Conservation (phyloP, 2,797 vertebrate species). For the Hydrophis major region DNA sequence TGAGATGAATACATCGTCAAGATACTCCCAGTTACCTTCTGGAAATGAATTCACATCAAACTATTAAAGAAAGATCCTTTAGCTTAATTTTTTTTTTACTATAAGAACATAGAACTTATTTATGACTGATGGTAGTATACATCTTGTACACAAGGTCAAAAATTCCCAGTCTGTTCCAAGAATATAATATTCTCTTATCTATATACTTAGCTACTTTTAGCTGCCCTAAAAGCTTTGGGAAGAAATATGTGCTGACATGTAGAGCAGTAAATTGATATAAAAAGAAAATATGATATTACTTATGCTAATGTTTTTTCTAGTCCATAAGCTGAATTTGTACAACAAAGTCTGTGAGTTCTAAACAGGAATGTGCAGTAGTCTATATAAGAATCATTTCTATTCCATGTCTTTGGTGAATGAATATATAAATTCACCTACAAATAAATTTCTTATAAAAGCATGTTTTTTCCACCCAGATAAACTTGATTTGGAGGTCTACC, state of each 20-base stretch:
- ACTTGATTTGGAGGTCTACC: not conserved
- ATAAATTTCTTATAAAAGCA: not conserved
- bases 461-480: not conserved
- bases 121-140: not conserved
- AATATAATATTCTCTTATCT: constrained; percentile 7
- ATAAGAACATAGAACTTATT: not conserved
- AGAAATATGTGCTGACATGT: not conserved
- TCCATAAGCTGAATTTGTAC: not conserved
- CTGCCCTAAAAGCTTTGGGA: not conserved
- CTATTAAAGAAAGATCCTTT: not conserved
- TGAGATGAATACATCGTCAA: not conserved
- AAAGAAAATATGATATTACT: not conserved
- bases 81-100: not conserved
- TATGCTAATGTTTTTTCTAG: not conserved
- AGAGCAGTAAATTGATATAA: not conserved
- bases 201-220: constrained; percentile 15
- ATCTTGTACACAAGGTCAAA: constrained; percentile 1
- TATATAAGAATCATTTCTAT: not conserved
- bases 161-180: not conserved
- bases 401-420: not conserved
- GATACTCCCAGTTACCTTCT: not conserved
- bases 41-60: not conserved
- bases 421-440: not conserved
- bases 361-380: not conserved
- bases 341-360: not conserved